Base-by-base conservation (phyloP, 2,888 invertebrate species). In the Agrotis clavis region DNA sequence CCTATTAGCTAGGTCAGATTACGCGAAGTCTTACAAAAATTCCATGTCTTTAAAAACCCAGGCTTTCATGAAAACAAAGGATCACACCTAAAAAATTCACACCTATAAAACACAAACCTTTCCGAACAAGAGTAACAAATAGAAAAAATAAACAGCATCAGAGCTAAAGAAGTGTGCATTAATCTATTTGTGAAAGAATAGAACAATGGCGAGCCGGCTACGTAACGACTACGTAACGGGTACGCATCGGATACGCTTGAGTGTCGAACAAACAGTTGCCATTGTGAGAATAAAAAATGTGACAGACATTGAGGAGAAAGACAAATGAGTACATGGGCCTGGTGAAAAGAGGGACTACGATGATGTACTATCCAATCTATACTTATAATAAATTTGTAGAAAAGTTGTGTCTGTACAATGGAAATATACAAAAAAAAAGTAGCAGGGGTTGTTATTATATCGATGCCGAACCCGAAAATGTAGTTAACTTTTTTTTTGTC, bases 101-200 rank as follows among this genome's bases (percentile, higher is more conserved):
- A 60, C 35, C 47, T 56, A 30, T 69, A 61, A 62, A 76, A 76
- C 21, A 62, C 16, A 35, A 77, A 64, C 53, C 60, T 60, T 54
- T 54, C 11, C n/a, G 3, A 9, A 25, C 11, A 54, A 47, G 47
- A 48, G 30, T 48, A 75, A 65, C 54, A 63, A 78, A 77, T 54
- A 63, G 59, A 53, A 79, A 66, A 78, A 78, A 67, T 47, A 67
- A 77, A 79, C 54, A 63, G 51, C 59, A 73, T 63, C 73, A 54
- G 14, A 72, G 59, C 53, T 63, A 78, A 78, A 63, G 41, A 57
- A 35, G 35, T 78, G 65, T 41, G 57, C 77, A 67, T 68, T 77
- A 67, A 68, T 68, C 54, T 76, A 77, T 79, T 79, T 81, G 81
- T 77, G 60, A 57, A 51, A 65, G 64, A 67, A 56, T 35, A 65